Base-by-base conservation (phyloP, 2,888 invertebrate genomes). In the Polietes domitor region DNA sequence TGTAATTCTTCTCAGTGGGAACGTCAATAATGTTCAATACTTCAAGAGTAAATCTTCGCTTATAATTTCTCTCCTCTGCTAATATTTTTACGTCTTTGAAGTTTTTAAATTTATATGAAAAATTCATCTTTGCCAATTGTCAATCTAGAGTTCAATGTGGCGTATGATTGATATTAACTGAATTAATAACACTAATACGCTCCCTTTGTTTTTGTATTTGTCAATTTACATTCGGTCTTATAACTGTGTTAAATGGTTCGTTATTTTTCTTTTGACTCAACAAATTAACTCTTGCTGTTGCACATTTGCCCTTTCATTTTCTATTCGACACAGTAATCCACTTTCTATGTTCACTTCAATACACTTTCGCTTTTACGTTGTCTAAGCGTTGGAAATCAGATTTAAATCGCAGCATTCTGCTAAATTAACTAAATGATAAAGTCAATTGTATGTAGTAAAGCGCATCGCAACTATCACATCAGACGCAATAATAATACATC, bases 351-450 rank as follows among this genome's bases (percentile, higher is more conserved):
- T 19, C 65, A 65, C 17, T 9, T 41, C 37, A 65, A 65, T 65
- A 12, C 21, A 41, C 65, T 65, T 65, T 65, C 41, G 19, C 65
- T 41, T 65, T 65, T 41, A 37, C 15, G 7, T 6, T 63, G 63
- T 28, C 6, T 63, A 32, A 10, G 63, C 3, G n/a, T 32, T 4
- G 21, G 10, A 65, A 17, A n/a, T 37, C 65, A 41, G 10, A 12
- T 21, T 63, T 63, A 63, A 65, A 65, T 41, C 65, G 17, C 28
- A 63, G 2, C 32, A 63, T n/a, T 10, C 63, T 19, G 41, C 17
- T 65, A 41, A 65, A 65, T 65, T 65, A 19, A 65, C 65, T 65
- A 21, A 65, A 65, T 19, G 65, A 32, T 65, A 65, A 65, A 65
- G 21, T 37, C 65, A 65, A 65, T 41, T 41, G 65, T n/a, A 61